These are phyloP conservation scores for Drosophila vallismaia DNA, from an alignment of 2,888 invertebrate genomes.

Conservation along the genomic window DNA sequence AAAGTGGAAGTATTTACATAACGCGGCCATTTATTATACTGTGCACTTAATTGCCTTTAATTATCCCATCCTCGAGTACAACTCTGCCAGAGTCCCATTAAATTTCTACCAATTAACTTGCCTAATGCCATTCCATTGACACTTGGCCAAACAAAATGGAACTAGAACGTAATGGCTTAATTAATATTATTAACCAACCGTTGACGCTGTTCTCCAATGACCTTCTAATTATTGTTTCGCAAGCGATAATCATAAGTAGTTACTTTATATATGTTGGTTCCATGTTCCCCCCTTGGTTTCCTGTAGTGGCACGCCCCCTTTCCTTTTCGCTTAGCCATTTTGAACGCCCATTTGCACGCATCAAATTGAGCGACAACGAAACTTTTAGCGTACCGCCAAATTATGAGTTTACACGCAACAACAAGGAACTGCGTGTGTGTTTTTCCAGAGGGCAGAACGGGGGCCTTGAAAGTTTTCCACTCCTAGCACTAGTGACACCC, in stretches of 20 bases:
- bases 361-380: slow-evolving; percentile 58
- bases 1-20: neutral
- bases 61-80: slow-evolving; percentile 7
- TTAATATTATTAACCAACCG: slow-evolving; percentile 64
- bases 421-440: slow-evolving; percentile 19
- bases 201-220: slow-evolving; percentile 48
- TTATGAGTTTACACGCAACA: slow-evolving; percentile 65
- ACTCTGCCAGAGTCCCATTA: neutral
- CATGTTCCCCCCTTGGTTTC: neutral
- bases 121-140: slow-evolving; percentile 24
- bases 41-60: slow-evolving; percentile 12
- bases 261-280: neutral
- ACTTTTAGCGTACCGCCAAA: slow-evolving; percentile 53
- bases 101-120: slow-evolving; percentile 30
- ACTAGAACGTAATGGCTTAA: slow-evolving; percentile 54
- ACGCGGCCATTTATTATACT: neutral
- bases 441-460: neutral
- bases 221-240: slow-evolving; percentile 57
- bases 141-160: slow-evolving; percentile 24
- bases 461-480: slow-evolving; percentile 46
- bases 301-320: slow-evolving; percentile 28
- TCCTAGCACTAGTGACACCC: slow-evolving; percentile 8
- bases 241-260: slow-evolving; percentile 38
- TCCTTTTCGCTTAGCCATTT: neutral
- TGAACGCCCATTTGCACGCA: slow-evolving; percentile 35